A percentile compares a stretch with the other conserved stretches of the same genome.
Evolutionary conservation across 2,797 vertebrate species (phyloP).

Genomic region (Hydrocynus forskahlii): DNA sequence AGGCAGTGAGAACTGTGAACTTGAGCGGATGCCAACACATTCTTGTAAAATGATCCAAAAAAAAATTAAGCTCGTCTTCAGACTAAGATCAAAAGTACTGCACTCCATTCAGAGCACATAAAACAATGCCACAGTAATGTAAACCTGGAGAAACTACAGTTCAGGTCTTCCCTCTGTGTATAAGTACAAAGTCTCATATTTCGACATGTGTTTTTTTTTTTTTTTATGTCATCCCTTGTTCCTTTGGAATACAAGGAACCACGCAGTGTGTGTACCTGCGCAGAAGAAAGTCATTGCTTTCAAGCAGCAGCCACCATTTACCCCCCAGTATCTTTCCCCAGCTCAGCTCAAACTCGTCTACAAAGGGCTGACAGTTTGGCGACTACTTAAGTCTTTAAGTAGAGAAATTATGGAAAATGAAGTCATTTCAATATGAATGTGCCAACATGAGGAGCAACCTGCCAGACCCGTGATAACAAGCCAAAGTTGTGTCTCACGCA

Average conservation of each 20-base stretch:
- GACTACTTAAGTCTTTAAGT: slow-evolving; percentile 48
- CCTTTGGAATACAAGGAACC: not conserved
- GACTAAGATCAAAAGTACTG: not conserved
- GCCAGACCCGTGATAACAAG: slow-evolving; percentile 62
- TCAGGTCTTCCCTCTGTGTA: not conserved
- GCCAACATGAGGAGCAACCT: slow-evolving; percentile 58
- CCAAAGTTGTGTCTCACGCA: slow-evolving; percentile 55
- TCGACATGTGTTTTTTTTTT: not conserved
- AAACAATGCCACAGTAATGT: not conserved
- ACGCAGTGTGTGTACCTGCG: slow-evolving; percentile 16
- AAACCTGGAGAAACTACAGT: not conserved
- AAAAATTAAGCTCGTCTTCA: too few relatives aligned
- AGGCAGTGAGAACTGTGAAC: too few relatives aligned
- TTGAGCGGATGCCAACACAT: too few relatives aligned
- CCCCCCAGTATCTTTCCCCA: slow-evolving; percentile 12
- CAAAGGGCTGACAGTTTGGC: slow-evolving; percentile 44
- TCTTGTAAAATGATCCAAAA: too few relatives aligned
- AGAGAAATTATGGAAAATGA: slow-evolving; percentile 53
- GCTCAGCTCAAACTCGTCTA: slow-evolving; percentile 35
- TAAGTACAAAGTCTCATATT: not conserved
- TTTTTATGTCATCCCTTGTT: not conserved
- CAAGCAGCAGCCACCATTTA: slow-evolving; percentile 36
- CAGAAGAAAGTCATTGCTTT: slow-evolving; percentile 20
- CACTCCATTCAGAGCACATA: not conserved
- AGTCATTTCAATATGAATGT: slow-evolving; percentile 58